These are phyloP conservation scores for Frieseomelitta varia DNA, from an alignment of 1,140 invertebrate genomes.

Conservation along the genomic window DNA sequence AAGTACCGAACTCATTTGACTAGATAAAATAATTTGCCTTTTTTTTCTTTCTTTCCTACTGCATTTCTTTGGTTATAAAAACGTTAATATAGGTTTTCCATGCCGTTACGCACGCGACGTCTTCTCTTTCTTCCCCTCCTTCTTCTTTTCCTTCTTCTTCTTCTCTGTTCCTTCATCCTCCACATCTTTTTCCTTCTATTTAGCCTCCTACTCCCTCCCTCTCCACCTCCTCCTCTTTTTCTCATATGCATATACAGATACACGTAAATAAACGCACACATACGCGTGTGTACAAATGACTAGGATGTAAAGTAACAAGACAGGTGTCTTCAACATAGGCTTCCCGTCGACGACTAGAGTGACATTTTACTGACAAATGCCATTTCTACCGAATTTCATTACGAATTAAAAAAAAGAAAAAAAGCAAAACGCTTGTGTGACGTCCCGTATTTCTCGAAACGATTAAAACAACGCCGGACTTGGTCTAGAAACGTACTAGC, in stretches of 20 bases:
- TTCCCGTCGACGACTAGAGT: constrained; percentile 62
- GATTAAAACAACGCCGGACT: neutral
- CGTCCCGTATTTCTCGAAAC: neutral
- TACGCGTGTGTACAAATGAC: constrained; percentile 76
- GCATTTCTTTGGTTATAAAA: constrained; percentile 76
- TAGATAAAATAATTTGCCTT: constrained; percentile 78
- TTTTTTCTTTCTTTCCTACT: constrained; percentile 38
- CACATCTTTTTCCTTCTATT: neutral
- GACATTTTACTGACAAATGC: constrained; percentile 29
- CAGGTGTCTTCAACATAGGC: constrained; percentile 67
- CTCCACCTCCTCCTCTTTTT: constrained; percentile 17
- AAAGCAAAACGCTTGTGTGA: neutral
- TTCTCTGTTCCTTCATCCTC: neutral
- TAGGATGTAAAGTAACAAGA: constrained; percentile 75
- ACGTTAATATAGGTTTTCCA: constrained; percentile 35
- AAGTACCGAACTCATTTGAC: constrained; percentile 81
- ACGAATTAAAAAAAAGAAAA: neutral
- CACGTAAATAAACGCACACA: constrained; percentile 55
- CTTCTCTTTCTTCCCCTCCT: neutral
- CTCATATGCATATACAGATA: constrained; percentile 68
- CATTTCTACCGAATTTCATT: neutral
- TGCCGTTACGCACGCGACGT: constrained; percentile 32
- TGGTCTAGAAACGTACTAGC: neutral
- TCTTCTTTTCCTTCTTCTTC: neutral
- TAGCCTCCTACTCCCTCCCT: neutral